phyloP scores from a whole-genome alignment of 2,113 vertebrate genomes.

The Thalassoma bifasciatum region DNA sequence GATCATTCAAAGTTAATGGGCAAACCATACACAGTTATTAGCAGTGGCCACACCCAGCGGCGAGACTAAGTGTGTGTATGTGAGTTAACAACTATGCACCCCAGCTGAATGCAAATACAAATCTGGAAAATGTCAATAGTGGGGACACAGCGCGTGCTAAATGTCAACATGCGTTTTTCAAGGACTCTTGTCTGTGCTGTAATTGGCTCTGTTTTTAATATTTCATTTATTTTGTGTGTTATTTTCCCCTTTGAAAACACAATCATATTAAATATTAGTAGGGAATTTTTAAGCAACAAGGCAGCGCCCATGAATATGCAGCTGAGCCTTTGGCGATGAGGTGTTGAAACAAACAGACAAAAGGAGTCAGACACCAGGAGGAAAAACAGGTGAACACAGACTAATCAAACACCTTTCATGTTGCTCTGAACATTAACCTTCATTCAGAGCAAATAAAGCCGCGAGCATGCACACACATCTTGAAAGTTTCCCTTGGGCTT shows the following conservation, averaged over 20 bases:
- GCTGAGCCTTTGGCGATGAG: slow-evolving; percentile 56
- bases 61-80: slow-evolving; percentile 11
- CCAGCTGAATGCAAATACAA: slow-evolving; percentile 71
- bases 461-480: slow-evolving; percentile 33
- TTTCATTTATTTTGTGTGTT: slow-evolving; percentile 58
- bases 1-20: slow-evolving; percentile 77
- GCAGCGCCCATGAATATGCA: slow-evolving; percentile 68
- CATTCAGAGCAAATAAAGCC: slow-evolving; percentile 60
- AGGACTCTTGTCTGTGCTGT: slow-evolving; percentile 67
- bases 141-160: slow-evolving; percentile 62
- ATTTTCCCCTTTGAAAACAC: slow-evolving; percentile 58
- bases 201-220: slow-evolving; percentile 70
- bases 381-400: slow-evolving; percentile 62
- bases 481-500: slow-evolving; percentile 28
- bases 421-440: slow-evolving; percentile 63
- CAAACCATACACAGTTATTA: slow-evolving; percentile 65
- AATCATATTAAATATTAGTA: slow-evolving; percentile 65
- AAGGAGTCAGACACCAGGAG: slow-evolving; percentile 50
- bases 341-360: slow-evolving; percentile 58
- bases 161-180: slow-evolving; percentile 81
- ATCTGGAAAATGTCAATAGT: slow-evolving; percentile 77
- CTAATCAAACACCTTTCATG: slow-evolving; percentile 67
- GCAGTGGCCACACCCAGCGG: slow-evolving; percentile 61
- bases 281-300: slow-evolving; percentile 52
- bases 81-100: slow-evolving; percentile 11